Base-by-base conservation (phyloP, 2,113 vertebrate species). In the Paracanthobrama guichenoti region DNA sequence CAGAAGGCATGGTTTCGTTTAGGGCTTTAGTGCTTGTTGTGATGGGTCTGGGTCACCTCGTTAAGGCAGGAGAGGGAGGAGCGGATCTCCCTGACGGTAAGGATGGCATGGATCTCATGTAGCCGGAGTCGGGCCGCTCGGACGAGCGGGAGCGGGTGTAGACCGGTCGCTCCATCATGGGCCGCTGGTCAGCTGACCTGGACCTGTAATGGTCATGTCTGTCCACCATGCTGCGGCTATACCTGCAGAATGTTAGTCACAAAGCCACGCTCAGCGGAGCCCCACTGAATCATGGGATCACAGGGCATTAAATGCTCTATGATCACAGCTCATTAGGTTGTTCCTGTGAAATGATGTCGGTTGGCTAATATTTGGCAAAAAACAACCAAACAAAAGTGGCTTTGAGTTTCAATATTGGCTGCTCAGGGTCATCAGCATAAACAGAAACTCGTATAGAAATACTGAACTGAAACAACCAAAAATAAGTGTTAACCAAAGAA, bases 91-190 rank as follows among this genome's bases (percentile, higher is more conserved):
- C 94, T 55, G 95, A 96, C 93, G 96, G 95, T 96, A 96, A 95
- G 94, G 96, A 96, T 92, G 96, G 96, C 96, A 97, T 96, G 95
- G 96, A 97, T 95, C 96, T 96, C 95, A 96, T 95, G 95, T 97
- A 94, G 94, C 95, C 94, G 90, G 96, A 94, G 84, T 97, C 97
- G 76, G 96, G 94, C 91, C 96, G 95, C 86, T 98, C 97, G 82
- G 96, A 96, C 91, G 97, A 98, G 94, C 95, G 95, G 86, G 97
- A 98, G 93, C 97, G 97, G 72, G 93, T 85, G 86, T 91, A 94
- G 94, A 88, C 90, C 79, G 94, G 96, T 92, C 95, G 95, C 92
- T 98, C 96, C 81, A 92, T 94, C 90, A 96, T 93, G 84, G 96
- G 94, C 89, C 96, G 95, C 87, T 97, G 97, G 91, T 98, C 97